Conservation (phyloP, 1,140 invertebrate genomes). For the Aphelinus certus region DNA sequence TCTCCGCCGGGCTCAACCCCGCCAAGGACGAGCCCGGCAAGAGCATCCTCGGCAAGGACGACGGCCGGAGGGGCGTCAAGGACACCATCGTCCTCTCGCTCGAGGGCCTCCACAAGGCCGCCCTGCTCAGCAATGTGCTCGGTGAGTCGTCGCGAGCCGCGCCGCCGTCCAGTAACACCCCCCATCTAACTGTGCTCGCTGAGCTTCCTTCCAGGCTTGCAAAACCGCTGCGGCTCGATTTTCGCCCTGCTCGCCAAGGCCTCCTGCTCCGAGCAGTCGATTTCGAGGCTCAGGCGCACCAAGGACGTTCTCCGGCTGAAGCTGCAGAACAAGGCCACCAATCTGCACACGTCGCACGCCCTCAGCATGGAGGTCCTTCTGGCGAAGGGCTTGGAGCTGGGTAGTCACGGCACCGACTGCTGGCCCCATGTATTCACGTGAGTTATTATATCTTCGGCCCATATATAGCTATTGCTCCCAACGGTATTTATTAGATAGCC, state of each 20-base stretch:
- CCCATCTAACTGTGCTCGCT: no score
- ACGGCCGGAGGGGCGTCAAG: conserved; percentile 71
- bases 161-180: not conserved
- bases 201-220: conserved; percentile 69
- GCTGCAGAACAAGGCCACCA: conserved; percentile 69
- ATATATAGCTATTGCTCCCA: no score
- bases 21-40: conserved; percentile 61
- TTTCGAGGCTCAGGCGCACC: conserved; percentile 61
- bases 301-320: conserved; percentile 62
- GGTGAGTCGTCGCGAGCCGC: conserved; percentile 54
- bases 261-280: conserved; percentile 74
- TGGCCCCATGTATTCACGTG: conserved; percentile 94
- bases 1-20: conserved; percentile 77
- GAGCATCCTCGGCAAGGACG: conserved; percentile 62
- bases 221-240: conserved; percentile 85
- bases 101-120: conserved; percentile 89
- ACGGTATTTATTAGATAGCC: not conserved
- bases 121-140: conserved; percentile 77
- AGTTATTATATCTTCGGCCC: conserved; percentile 26
- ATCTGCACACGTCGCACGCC: conserved; percentile 84
- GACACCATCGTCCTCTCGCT: conserved; percentile 79
- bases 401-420: conserved; percentile 89
- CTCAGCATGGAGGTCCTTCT: conserved; percentile 89
- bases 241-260: conserved; percentile 81
- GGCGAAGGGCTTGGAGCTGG: conserved; percentile 84